Evolutionary conservation across 2,113 vertebrate genomes (phyloP).

Genomic region (Willisornis vidua): DNA sequence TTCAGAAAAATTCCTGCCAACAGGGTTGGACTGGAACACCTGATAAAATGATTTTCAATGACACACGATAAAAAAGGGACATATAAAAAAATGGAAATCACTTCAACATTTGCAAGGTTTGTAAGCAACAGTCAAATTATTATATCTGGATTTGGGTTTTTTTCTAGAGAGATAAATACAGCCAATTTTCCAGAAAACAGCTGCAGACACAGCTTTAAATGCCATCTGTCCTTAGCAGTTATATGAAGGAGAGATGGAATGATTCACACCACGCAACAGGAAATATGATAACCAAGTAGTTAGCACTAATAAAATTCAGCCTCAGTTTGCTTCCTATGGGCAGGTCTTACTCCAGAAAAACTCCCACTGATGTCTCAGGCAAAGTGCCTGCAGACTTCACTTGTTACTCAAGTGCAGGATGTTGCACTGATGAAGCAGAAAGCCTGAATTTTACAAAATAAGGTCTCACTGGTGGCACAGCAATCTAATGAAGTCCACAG

Average conservation of each 20-base stretch:
- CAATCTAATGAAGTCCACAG: not conserved
- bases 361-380: not conserved
- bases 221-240: constrained; percentile 42
- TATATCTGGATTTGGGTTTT: not conserved
- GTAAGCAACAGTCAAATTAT: constrained; percentile 26
- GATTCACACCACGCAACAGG: constrained; percentile 26
- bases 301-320: constrained; percentile 30
- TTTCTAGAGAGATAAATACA: constrained; percentile 22
- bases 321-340: not conserved
- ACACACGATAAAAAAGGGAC: constrained; percentile 16
- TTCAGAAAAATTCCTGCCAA: constrained; percentile 35
- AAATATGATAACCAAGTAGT: constrained; percentile 3
- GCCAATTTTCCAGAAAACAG: constrained; percentile 44
- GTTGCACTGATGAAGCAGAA: not conserved
- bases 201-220: constrained; percentile 41
- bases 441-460: not conserved
- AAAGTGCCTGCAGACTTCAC: not conserved
- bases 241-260: not conserved
- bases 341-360: not conserved
- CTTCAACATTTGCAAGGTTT: constrained; percentile 12
- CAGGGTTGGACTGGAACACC: constrained; percentile 17
- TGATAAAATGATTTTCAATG: constrained; percentile 36
- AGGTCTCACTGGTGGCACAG: not conserved
- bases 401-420: not conserved
- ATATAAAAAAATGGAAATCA: not conserved